Percentiles rank a stretch among this genome's conserved stretches.
Conservation (phyloP, 2,113 vertebrate genomes). For the Gnathonemus longibarbis region DNA sequence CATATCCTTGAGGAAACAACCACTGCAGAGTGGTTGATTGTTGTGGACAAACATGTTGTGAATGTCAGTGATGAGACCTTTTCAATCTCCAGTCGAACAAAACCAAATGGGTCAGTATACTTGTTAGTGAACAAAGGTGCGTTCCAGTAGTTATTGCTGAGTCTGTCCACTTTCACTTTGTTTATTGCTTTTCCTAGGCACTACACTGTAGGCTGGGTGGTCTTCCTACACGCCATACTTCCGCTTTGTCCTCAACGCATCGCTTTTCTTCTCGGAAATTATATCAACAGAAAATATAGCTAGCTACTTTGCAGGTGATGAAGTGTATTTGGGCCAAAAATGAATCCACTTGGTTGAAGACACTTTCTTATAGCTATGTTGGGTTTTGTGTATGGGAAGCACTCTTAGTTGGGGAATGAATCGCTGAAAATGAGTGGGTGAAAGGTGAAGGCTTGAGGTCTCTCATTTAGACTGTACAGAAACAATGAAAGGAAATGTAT, state of each 20-base stretch:
- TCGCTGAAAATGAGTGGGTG: neutral
- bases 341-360: neutral
- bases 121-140: neutral
- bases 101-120: neutral
- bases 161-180: neutral
- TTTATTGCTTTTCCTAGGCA: conserved; percentile 20
- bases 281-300: neutral
- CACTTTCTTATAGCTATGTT: neutral
- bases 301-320: neutral
- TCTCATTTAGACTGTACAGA: neutral
- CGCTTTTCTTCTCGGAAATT: neutral
- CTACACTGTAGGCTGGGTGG: neutral
- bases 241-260: neutral
- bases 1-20: neutral
- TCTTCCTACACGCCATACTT: neutral
- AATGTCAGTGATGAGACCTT: neutral
- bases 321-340: neutral
- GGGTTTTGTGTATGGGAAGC: neutral
- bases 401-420: neutral
- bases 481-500: neutral
- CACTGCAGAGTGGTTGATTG: neutral
- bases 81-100: neutral
- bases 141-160: conserved; percentile 25
- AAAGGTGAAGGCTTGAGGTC: neutral
- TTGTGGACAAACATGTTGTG: neutral